phyloP scores from a whole-genome alignment of 2,797 vertebrate species.

The Galagoides demidoff region DNA sequence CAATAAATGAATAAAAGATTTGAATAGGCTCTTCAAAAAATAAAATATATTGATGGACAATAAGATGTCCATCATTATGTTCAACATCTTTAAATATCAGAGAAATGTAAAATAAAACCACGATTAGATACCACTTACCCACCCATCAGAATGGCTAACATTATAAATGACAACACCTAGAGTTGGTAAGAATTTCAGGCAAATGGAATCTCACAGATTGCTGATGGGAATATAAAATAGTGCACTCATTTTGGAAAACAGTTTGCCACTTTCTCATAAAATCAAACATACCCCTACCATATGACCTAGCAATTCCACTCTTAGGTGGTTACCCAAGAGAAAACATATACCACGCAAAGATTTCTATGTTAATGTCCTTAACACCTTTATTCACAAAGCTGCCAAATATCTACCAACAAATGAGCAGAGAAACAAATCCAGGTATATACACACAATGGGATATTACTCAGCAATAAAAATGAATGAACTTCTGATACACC shows the following conservation, averaged over 20 bases:
- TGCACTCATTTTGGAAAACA: not conserved
- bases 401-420: constrained; percentile 18
- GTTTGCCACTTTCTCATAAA: not conserved
- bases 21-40: not conserved
- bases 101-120: constrained; percentile 13
- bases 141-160: not conserved
- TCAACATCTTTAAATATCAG: not conserved
- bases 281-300: not conserved
- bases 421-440: constrained; percentile 37
- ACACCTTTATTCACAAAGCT: constrained; percentile 9
- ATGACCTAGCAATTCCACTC: not conserved
- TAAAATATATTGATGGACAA: not conserved
- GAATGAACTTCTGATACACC: not conserved
- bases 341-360: constrained; percentile 29
- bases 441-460: constrained; percentile 4
- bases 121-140: not conserved
- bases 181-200: not conserved
- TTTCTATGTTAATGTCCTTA: constrained; percentile 1
- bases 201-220: constrained; percentile 31
- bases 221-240: constrained; percentile 3
- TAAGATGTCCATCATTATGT: not conserved
- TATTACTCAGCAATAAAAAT: not conserved
- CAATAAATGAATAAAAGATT: constrained; percentile 24
- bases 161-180: not conserved
- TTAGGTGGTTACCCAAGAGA: constrained; percentile 30